Evolutionary conservation across 2,113 vertebrate genomes (phyloP), one percentile per base, ranked within the genome.

Genomic region (Clarias batrachus): DNA sequence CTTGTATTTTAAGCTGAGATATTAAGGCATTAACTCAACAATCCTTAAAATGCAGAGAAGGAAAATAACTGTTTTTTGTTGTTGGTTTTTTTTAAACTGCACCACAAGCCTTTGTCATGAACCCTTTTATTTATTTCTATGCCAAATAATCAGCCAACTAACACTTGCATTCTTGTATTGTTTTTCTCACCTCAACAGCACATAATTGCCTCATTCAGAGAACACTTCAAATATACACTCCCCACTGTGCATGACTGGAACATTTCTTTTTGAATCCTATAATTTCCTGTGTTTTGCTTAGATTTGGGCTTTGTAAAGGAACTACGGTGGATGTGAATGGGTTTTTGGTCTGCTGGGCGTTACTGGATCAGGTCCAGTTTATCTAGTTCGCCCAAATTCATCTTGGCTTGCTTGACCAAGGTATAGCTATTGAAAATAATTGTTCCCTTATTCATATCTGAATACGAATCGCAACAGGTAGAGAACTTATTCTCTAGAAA

Each of bases 131-230:
- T 68, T 74, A 21, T 81, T 74, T 85, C 17, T 82, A 78, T 78
- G 60, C 7, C 10, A 74, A 21, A 63, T 59, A 68, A 79, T 84
- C 57, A 71, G 30, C 41, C 1, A 37, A 52, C 27, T 5, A 65
- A 48, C 76, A 62, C 82, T 90, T 65, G 60, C 73, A 25, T 65
- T 85, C 33, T 71, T 86, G 11, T 60, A 73, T 76, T 85, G 68
- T 83, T 78, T 81, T 88, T 23, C 60, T 54, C 25, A 37, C 60
- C 59, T 86, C 30, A 65, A 81, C 79, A 84, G 78, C 59, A 82
- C 54, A 83, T 87, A 83, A 83, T 88, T 73, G 65, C 86, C 52
- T 88, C 73, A 90, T 88, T 84, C 30, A 71, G 19, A 81, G 19
- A 85, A 54, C 74, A 21, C 23, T 88, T 84, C 82, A 63, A 78